Evolutionary conservation across 2,797 vertebrate species (phyloP).

Genomic region (Pogonophryne albipinna): DNA sequence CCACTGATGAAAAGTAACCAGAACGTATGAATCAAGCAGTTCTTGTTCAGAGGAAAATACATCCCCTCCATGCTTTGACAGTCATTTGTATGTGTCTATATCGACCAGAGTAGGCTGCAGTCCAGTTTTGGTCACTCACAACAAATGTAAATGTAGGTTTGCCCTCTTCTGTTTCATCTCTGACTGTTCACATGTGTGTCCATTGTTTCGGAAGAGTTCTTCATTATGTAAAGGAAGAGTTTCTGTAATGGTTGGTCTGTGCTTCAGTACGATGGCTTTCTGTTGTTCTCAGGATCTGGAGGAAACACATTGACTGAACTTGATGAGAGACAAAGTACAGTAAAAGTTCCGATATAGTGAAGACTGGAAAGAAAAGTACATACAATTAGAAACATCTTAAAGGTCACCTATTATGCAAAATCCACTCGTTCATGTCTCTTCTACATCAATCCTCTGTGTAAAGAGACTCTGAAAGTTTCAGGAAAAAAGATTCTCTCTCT

Average conservation of each 20-base stretch:
- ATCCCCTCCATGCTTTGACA: slow-evolving; percentile 8
- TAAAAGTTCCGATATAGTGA: background rate
- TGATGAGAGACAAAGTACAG: slow-evolving; percentile 6
- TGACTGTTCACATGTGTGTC: slow-evolving; percentile 27
- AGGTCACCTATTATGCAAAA: too few species aligned
- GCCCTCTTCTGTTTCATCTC: slow-evolving; percentile 39
- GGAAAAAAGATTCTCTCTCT: too few species aligned
- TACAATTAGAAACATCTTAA: background rate
- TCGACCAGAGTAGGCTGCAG: slow-evolving; percentile 9
- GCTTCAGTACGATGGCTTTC: slow-evolving; percentile 87
- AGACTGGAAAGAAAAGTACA: background rate
- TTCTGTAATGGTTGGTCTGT: slow-evolving; percentile 57
- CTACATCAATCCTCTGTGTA: too few species aligned
- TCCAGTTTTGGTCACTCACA: slow-evolving; percentile 44
- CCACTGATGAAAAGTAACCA: slow-evolving; percentile 42
- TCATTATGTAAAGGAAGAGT: slow-evolving; percentile 47
- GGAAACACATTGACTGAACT: slow-evolving; percentile 39
- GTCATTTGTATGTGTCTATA: slow-evolving; percentile 16
- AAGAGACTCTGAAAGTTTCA: too few species aligned
- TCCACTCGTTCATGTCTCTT: too few species aligned
- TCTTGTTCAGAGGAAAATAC: slow-evolving; percentile 29
- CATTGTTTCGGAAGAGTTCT: slow-evolving; percentile 38
- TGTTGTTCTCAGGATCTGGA: slow-evolving; percentile 89
- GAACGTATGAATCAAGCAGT: slow-evolving; percentile 37
- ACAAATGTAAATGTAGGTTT: slow-evolving; percentile 28